Base-by-base conservation (phyloP, 2,888 invertebrate genomes). In the Drosophila mulleri region DNA sequence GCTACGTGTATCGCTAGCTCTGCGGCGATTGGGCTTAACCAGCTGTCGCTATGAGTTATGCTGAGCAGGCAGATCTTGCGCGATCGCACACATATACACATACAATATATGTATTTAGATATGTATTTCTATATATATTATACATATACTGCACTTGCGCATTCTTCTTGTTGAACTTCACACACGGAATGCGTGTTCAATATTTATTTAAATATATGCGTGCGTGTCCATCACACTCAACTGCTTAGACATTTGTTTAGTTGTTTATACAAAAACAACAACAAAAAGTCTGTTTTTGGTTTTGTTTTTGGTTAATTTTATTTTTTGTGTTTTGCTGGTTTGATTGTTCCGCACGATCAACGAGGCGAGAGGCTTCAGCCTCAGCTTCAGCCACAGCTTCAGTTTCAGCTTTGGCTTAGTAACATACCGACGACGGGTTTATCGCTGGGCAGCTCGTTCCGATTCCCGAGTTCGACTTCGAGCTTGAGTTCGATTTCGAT, bases 361-460 rank as follows among this genome's bases (percentile, higher is more conserved):
- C 87, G 80, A 67, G 79, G 68, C 84, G 71, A 81, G 42, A 54
- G 70, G 39, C 45, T 56, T 70, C 26, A 59, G 67, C 59, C 41
- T 41, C 57, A 52, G 68, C 67, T 69, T 61, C 37, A 61, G 61
- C 68, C 7, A 7, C 52, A 39, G 54, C 54, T 37, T 54, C 50
- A 66, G 23, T 23, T 59, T 74, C 18, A 52, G 67, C 54, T 59
- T 52, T 53, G 45, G 66, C 69, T 76, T 70, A 72, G 72, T 77
- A 85, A 88, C 88, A 78, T 80, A 88, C 86, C 88, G 88, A 88
- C 80, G 89, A 83, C 89, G 89, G 87, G 87, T 86, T 82, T 87
- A 69, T 67, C 79, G 84, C 57, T 78, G 60, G 63, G 41, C 67
- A 62, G 80, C 74, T 68, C 67, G 62, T 59, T 62, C 42, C 67